These are phyloP conservation scores for Idris sp. DNA, from an alignment of 1,140 invertebrate species.

Conservation along the genomic window DNA sequence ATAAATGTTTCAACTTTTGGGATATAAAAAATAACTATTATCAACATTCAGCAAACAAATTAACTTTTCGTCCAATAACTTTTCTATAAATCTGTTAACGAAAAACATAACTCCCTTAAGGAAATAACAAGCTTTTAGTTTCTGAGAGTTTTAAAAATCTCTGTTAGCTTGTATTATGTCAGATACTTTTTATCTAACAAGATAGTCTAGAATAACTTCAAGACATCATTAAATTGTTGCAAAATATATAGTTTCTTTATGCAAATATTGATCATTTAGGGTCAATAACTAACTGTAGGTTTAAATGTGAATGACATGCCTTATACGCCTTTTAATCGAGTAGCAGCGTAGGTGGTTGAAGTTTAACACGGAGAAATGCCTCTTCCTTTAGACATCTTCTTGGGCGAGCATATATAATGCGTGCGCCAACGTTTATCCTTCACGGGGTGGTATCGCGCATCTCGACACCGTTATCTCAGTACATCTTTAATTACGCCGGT, in stretches of 20 bases:
- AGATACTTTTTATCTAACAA: neutral
- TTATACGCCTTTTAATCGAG: slow-evolving; percentile 36
- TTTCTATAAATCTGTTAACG: slow-evolving; percentile 18
- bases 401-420: slow-evolving; percentile 65
- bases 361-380: slow-evolving; percentile 24
- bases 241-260: slow-evolving; percentile 24
- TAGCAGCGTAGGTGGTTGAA: slow-evolving; percentile 30
- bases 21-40: no score
- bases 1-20: no score
- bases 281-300: slow-evolving; percentile 5
- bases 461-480: slow-evolving; percentile 67
- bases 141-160: slow-evolving; percentile 3
- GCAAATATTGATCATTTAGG: slow-evolving; percentile 30
- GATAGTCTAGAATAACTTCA: slow-evolving; percentile 1
- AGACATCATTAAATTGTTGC: slow-evolving; percentile 25
- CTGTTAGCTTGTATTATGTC: slow-evolving; percentile 1
- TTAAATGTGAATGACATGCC: slow-evolving; percentile 19
- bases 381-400: slow-evolving; percentile 35
- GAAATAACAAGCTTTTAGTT: slow-evolving; percentile 14
- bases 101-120: slow-evolving; percentile 1
- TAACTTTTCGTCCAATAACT: no score
- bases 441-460: slow-evolving; percentile 61
- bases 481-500: slow-evolving; percentile 71
- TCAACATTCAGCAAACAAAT: no score
- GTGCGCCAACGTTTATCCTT: slow-evolving; percentile 59